Evolutionary conservation across 2,113 vertebrate genomes (phyloP), one percentile per base, ranked within the genome.

Genomic region (Hemichromis elongatus): DNA sequence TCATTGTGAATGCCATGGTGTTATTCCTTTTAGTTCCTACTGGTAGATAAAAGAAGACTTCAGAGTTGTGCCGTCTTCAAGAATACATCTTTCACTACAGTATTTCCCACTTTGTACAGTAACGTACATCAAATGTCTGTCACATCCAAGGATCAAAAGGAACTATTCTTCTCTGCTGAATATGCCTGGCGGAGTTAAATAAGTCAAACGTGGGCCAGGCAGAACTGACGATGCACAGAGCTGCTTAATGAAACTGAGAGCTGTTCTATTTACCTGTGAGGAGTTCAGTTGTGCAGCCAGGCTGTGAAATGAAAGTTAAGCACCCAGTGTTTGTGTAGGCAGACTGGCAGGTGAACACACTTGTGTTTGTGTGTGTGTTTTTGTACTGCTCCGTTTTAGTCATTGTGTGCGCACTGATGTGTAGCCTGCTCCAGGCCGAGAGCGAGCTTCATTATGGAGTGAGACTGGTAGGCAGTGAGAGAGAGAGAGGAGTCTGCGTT

Each of bases 271-370:
- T 90, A 90, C 88, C 89, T 92, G 89, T 77, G n/a, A 80, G 82
- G 80, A 87, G 82, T 52, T 86, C 83, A 84, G 89, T 55, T 52
- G 70, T 79, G 84, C 77, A 79, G 84, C 55, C 53, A 19, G 68
- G 57, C 82, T 86, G 86, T 81, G 82, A 83, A 90, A 92, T 66
- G 91, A 93, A 91, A 91, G 86, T 79, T 85, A 86, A 90, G 85
- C 56, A 82, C 55, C 40, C 16, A 1, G 21, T 87, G 81, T 89
- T 87, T 88, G 84, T 87, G 86, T 50, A 47, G 85, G 82, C 84
- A 88, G 85, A 78, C n/a, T 42, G 88, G 82, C 68, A 85, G 81
- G 78, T 30, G 86, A 70, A 77, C n/a, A 26, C 53, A 55, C 55
- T 84, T 42, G 79, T 91, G 88, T 81, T 1, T 1, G 66, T 47